These are phyloP conservation scores for Eptesicus fuscus DNA, from an alignment of 2,113 vertebrate genomes.

Conservation along the genomic window DNA sequence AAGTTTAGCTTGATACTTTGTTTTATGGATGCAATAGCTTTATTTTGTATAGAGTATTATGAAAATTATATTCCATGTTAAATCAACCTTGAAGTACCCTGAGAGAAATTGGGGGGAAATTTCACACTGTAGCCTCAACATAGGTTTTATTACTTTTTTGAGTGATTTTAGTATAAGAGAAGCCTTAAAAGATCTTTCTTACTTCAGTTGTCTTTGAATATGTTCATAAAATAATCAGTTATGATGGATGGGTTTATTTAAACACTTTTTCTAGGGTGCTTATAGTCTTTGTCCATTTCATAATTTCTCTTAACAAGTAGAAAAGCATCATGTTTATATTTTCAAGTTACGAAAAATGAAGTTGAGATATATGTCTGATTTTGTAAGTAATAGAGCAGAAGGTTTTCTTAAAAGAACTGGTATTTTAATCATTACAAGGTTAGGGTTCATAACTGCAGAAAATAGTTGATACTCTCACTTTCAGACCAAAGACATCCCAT, in stretches of 20 bases:
- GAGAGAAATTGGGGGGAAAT: not conserved
- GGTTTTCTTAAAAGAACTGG: not conserved
- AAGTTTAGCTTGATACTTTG: not conserved
- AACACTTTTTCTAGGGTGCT: not conserved
- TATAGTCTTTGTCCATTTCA: not conserved
- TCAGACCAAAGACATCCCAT: not conserved
- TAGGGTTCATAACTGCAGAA: not conserved
- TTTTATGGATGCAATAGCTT: not conserved
- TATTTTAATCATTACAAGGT: not conserved
- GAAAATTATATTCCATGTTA: conserved; percentile 18
- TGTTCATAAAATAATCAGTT: not conserved
- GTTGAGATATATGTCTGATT: not conserved
- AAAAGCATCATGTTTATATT: not conserved
- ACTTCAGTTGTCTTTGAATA: not conserved
- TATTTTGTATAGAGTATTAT: not conserved
- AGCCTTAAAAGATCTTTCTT: not conserved
- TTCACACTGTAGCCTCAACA: not conserved
- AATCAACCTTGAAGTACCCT: not conserved
- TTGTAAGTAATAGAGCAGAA: not conserved
- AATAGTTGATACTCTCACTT: not conserved
- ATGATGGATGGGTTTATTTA: not conserved
- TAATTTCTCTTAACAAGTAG: not conserved
- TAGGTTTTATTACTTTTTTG: not conserved
- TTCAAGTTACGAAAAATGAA: not conserved
- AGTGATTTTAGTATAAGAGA: not conserved